Percentiles rank a stretch among this genome's conserved stretches.
phyloP scores from a whole-genome alignment of 2,797 vertebrate species.

The Glyptemys insculpta region DNA sequence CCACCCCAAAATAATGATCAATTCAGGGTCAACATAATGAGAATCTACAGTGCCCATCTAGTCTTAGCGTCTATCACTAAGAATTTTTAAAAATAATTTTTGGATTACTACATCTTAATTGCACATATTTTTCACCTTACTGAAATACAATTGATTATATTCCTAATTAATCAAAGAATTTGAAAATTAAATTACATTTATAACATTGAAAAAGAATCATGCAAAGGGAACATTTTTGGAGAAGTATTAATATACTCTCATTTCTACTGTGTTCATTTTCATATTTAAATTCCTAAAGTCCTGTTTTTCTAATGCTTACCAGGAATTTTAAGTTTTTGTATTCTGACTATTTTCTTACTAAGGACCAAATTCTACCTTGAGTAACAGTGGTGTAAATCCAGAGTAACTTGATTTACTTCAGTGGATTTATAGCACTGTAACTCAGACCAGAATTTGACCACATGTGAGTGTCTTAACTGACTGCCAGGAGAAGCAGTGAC shows the following conservation, averaged over 20 bases:
- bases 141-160: background rate
- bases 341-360: background rate
- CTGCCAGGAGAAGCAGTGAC: too few species aligned
- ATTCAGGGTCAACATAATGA: background rate
- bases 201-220: background rate
- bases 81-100: background rate
- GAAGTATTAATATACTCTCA: background rate
- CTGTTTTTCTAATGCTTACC: background rate
- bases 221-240: too few species aligned
- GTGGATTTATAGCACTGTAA: too few species aligned
- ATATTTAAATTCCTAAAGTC: background rate
- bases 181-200: background rate
- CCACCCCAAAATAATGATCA: slow-evolving; percentile 23
- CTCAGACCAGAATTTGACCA: too few species aligned
- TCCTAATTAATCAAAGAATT: background rate
- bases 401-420: background rate
- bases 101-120: background rate
- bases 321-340: background rate
- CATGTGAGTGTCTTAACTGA: too few species aligned
- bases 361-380: background rate
- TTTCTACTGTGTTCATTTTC: background rate
- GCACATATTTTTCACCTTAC: background rate
- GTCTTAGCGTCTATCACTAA: background rate
- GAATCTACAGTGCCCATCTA: background rate
- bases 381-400: background rate